Evolutionary conservation across 2,113 vertebrate genomes (phyloP), one percentile per base, ranked within the genome.

Genomic region (Alethe diademata): DNA sequence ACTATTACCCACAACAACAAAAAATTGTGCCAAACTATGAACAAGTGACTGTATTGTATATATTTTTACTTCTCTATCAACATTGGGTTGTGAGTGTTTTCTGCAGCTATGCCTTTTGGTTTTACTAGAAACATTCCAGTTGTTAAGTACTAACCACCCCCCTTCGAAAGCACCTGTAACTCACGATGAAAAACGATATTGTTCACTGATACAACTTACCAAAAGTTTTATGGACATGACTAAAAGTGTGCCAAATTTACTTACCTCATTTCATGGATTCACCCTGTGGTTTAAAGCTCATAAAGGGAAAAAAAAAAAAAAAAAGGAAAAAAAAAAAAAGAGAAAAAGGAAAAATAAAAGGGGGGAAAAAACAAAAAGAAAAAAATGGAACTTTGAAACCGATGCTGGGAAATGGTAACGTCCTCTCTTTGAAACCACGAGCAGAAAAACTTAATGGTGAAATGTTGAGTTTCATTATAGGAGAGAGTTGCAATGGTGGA

Each of bases 1-100:
- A 99, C 98, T 99, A 99, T 98, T 98, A 98, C 98, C 97, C 97
- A 97, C 96, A 94, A 94, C 98, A 98, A 98, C 97, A 97, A 98
- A 98, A 94, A 97, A 97, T 98, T 98, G 99, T 99, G 99, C 99
- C 99, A 99, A 99, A 99, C 98, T 98, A 98, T 98, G 98, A 99
- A 99, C 98, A 99, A 98, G 98, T 98, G 98, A 98, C 98, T 98
- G 98, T 98, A 98, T 98, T 99, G 99, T 99, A 99, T 98, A 99
- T 98, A 98, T 97, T 98, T 98, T 98, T 98, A 97, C 97, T 98
- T 98, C 97, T 98, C 97, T 98, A 97, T 98, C 98, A 97, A 97
- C 97, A 98, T 98, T 98, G 98, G 97, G 97, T 98, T 98, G 98
- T 99, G 98, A 99, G 98, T 99, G 98, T 99, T 98, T 98, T 98